Evolutionary conservation across 2,797 vertebrate species (phyloP).

Genomic region (Artibeus lituratus): DNA sequence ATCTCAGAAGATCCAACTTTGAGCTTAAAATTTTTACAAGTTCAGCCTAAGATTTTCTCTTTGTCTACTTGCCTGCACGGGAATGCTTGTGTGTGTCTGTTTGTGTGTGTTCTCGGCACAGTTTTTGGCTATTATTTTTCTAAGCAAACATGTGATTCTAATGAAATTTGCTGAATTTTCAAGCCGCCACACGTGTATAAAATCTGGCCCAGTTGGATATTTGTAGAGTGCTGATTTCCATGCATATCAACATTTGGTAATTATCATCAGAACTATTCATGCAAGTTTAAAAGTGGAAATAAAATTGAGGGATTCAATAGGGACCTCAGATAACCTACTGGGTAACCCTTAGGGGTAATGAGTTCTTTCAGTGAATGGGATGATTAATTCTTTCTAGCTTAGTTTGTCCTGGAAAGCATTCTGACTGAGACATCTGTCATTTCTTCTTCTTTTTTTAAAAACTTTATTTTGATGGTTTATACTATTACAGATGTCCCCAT

Average conservation of each 20-base stretch:
- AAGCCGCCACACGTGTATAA: constrained; percentile 72
- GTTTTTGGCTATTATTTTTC: constrained; percentile 61
- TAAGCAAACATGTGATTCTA: constrained; percentile 68
- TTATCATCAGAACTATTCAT: constrained; percentile 79
- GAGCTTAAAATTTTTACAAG: not conserved
- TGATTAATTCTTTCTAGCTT: not conserved
- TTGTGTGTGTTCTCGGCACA: constrained; percentile 22
- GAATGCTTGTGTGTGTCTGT: not conserved
- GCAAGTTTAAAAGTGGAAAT: constrained; percentile 76
- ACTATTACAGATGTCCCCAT: not conserved
- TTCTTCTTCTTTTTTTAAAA: not conserved
- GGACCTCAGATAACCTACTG: constrained; percentile 65
- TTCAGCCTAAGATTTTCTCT: not conserved
- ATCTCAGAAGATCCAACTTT: not conserved
- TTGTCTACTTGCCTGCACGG: not conserved
- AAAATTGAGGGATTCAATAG: constrained; percentile 63
- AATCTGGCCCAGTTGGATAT: constrained; percentile 71
- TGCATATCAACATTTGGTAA: constrained; percentile 74
- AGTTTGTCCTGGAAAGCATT: not conserved
- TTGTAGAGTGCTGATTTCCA: constrained; percentile 75
- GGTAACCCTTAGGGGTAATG: constrained; percentile 35
- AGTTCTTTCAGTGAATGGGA: not conserved
- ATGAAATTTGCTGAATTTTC: constrained; percentile 78
- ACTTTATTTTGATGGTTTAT: not conserved
- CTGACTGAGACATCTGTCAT: not conserved